phyloP scores from a whole-genome alignment of 2,113 vertebrate species.

The Cyprinodon tularosa region DNA sequence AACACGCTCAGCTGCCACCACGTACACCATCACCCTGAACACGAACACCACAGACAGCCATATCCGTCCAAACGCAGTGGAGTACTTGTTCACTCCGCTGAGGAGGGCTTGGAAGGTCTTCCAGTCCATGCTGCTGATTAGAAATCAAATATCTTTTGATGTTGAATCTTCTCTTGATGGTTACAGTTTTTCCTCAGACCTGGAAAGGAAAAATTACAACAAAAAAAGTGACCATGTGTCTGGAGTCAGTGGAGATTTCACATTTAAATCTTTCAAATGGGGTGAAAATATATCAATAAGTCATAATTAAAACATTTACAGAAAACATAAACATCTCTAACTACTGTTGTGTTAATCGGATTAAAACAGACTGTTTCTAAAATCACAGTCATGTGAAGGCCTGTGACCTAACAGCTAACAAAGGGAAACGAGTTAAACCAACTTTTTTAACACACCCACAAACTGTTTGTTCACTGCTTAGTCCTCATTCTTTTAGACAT shows the following conservation, averaged over 20 bases:
- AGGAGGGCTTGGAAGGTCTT: slow-evolving; percentile 84
- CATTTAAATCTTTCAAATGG: neutral
- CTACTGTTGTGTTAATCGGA: neutral
- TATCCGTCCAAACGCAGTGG: slow-evolving; percentile 84
- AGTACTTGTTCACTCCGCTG: slow-evolving; percentile 88
- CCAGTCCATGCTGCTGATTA: slow-evolving; percentile 84
- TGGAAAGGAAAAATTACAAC: slow-evolving; percentile 27
- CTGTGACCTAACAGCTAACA: neutral
- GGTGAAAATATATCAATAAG: neutral
- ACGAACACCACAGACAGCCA: slow-evolving; percentile 90
- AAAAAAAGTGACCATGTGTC: slow-evolving; percentile 8
- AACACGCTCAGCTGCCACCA: slow-evolving; percentile 86
- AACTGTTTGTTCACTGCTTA: neutral
- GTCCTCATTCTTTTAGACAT: neutral
- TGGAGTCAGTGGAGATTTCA: slow-evolving; percentile 1
- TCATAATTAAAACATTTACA: neutral
- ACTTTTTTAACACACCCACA: slow-evolving; percentile 3
- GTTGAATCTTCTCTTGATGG: neutral
- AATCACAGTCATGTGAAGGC: neutral
- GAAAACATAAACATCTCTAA: neutral
- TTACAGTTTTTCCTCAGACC: slow-evolving; percentile 23
- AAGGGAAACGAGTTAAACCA: slow-evolving; percentile 22
- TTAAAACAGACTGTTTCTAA: neutral
- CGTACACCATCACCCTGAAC: slow-evolving; percentile 87
- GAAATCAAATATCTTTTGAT: slow-evolving; percentile 21